phyloP scores from a whole-genome alignment of 1,140 invertebrate species.

The Aphelinus certus region DNA sequence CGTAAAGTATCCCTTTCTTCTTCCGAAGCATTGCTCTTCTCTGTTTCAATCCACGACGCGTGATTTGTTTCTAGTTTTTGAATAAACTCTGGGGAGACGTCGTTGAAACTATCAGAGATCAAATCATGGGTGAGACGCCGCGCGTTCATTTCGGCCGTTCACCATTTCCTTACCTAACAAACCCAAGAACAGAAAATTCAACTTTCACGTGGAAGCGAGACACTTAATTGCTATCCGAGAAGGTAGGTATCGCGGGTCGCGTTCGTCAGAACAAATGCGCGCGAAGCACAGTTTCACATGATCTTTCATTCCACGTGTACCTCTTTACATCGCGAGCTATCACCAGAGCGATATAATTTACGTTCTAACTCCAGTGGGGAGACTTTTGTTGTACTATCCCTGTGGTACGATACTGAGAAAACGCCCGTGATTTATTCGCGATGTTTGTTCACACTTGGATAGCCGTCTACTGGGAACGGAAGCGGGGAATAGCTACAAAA shows the following conservation, averaged over 20 bases:
- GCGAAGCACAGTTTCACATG: neutral
- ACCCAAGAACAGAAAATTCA: too few species aligned
- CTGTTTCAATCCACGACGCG: too few species aligned
- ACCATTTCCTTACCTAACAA: too few species aligned
- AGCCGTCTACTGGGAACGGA: neutral
- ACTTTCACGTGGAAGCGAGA: too few species aligned
- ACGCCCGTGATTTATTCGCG: conserved; percentile 17
- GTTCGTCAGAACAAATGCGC: conserved; percentile 18
- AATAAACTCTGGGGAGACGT: too few species aligned
- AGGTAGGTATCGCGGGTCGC: neutral
- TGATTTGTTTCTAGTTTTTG: too few species aligned
- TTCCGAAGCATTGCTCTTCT: too few species aligned
- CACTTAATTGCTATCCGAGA: neutral
- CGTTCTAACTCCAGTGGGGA: conserved; percentile 19
- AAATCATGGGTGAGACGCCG: too few species aligned
- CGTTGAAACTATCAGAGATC: too few species aligned
- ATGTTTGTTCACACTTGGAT: neutral
- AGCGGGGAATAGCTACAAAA: neutral
- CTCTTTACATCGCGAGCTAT: neutral
- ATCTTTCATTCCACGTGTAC: too few species aligned
- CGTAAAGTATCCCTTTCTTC: too few species aligned
- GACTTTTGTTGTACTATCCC: conserved; percentile 14
- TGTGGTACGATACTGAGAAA: neutral
- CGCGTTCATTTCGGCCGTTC: too few species aligned
- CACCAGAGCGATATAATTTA: conserved; percentile 19